A percentile compares a stretch with the other conserved stretches of the same genome.
Conservation (phyloP, 2,113 vertebrate genomes). For the Lathamus discolor region DNA sequence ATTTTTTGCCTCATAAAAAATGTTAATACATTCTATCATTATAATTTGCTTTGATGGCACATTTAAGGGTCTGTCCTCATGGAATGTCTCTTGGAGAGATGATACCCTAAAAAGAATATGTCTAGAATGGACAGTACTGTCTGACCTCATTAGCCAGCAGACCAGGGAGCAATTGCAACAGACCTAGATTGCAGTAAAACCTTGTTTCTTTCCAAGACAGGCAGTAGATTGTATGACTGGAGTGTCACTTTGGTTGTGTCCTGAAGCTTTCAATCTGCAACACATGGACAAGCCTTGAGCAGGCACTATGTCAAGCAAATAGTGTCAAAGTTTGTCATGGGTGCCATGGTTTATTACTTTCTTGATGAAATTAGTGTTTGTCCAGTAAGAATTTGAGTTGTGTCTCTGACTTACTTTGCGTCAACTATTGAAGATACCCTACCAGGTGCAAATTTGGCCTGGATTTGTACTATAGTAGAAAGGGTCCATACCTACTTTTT, state of each 20-base stretch:
- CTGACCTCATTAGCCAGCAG: conserved; percentile 64
- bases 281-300: conserved; percentile 48
- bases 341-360: conserved; percentile 49
- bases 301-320: conserved; percentile 64
- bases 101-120: conserved; percentile 64
- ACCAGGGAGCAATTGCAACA: conserved; percentile 42
- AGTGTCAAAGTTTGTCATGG: conserved; percentile 32
- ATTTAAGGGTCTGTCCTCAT: conserved; percentile 54
- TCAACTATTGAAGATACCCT: neutral
- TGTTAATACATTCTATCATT: conserved; percentile 55
- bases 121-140: conserved; percentile 65
- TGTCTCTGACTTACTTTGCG: conserved; percentile 17
- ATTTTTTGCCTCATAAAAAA: conserved; percentile 31
- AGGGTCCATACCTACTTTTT: neutral
- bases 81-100: conserved; percentile 59
- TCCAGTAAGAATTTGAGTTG: conserved; percentile 27
- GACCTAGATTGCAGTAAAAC: conserved; percentile 57
- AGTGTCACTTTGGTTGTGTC: conserved; percentile 57
- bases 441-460: neutral
- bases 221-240: conserved; percentile 48
- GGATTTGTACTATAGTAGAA: neutral
- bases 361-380: conserved; percentile 56
- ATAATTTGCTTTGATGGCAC: conserved; percentile 53
- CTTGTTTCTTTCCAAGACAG: conserved; percentile 59
- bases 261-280: conserved; percentile 59